phyloP scores from a whole-genome alignment of 2,113 vertebrate genomes.

The Otus sunia region DNA sequence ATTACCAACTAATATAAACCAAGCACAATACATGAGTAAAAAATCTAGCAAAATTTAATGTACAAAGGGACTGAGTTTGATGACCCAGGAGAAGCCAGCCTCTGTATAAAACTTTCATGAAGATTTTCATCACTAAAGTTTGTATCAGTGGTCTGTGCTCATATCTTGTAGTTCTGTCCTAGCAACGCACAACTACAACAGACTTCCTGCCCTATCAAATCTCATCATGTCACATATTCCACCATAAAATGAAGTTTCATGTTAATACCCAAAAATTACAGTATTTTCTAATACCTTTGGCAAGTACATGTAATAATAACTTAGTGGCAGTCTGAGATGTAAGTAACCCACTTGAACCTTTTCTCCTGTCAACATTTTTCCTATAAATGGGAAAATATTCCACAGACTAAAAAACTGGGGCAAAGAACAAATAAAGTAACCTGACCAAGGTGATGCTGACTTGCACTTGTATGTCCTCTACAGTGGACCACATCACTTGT shows the following conservation, averaged over 20 bases:
- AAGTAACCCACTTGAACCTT: neutral
- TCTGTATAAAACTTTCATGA: neutral
- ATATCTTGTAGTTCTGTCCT: neutral
- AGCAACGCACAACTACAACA: neutral
- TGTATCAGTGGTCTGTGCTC: neutral
- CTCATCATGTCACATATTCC: neutral
- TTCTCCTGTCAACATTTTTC: neutral
- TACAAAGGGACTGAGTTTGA: neutral
- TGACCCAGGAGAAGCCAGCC: neutral
- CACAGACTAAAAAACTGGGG: neutral
- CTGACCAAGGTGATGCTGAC: slow-evolving; percentile 44
- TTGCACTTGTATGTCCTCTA: neutral
- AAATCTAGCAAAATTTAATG: neutral
- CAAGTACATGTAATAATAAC: neutral
- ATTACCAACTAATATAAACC: neutral
- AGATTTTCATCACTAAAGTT: neutral
- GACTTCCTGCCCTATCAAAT: neutral
- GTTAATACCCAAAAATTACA: neutral
- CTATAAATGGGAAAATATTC: neutral
- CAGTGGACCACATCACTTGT: neutral
- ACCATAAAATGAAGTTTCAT: neutral
- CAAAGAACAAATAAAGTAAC: neutral
- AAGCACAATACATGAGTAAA: neutral
- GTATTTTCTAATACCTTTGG: neutral
- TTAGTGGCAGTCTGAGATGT: neutral